Evolutionary conservation across 2,888 invertebrate genomes (phyloP).

Genomic region (Bruchidius siliquastri): DNA sequence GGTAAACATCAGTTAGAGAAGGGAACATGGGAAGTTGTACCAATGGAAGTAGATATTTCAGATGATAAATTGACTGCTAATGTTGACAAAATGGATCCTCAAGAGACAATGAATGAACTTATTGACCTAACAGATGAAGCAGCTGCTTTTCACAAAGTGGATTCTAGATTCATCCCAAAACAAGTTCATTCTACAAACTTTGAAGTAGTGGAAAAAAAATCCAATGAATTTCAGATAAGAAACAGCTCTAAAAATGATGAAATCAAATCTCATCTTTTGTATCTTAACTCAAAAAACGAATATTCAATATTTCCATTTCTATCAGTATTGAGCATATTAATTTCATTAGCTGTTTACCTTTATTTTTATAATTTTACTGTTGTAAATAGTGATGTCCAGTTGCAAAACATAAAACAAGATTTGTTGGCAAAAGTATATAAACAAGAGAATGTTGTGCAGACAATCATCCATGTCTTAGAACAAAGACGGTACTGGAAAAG

Average conservation of each 20-base stretch:
- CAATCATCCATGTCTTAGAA: conserved; percentile 25
- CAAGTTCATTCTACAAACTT: neutral
- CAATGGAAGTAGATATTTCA: conserved; percentile 15
- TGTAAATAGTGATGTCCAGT: conserved; percentile 18
- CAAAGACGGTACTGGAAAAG: conserved; percentile 16
- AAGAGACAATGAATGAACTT: neutral
- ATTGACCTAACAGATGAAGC: neutral
- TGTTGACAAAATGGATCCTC: conserved; percentile 4
- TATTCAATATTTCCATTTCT: conserved; percentile 3
- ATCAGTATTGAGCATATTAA: neutral
- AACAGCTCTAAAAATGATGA: neutral
- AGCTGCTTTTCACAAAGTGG: neutral
- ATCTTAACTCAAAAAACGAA: conserved; percentile 7
- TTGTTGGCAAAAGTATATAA: conserved; percentile 22
- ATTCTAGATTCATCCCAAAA: neutral
- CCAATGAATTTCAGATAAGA: neutral
- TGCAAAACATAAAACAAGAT: conserved; percentile 21
- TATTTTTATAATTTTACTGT: conserved; percentile 3
- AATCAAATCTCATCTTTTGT: neutral
- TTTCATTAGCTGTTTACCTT: neutral
- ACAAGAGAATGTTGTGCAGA: conserved; percentile 24
- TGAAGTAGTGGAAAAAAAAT: neutral
- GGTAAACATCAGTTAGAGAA: neutral
- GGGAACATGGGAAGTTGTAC: conserved; percentile 2
- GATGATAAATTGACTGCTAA: conserved; percentile 9